Percentiles rank a stretch among this genome's conserved stretches.
These are phyloP conservation scores for Lithophane socia DNA, from an alignment of 2,888 invertebrate genomes.

Conservation along the genomic window DNA sequence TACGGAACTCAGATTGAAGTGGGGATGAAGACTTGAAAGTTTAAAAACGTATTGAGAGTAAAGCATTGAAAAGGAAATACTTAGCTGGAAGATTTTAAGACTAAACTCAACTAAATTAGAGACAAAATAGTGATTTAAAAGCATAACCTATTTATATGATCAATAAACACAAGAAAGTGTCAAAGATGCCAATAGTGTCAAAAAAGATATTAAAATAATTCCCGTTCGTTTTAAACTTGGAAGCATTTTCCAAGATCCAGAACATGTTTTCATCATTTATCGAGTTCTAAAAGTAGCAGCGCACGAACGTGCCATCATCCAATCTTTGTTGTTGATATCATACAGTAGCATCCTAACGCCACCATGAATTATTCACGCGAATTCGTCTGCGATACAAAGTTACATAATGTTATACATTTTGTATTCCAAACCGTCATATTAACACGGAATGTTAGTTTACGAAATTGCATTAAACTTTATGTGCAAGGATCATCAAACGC, in stretches of 20 bases:
- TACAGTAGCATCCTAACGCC: slow-evolving; percentile 66
- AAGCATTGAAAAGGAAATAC: slow-evolving; percentile 17
- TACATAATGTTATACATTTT: slow-evolving; percentile 59
- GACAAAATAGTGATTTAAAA: background rate
- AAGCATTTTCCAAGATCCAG: background rate
- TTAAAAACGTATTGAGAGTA: slow-evolving; percentile 25
- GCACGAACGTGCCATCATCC: slow-evolving; percentile 60
- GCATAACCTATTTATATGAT: background rate
- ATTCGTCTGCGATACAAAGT: slow-evolving; percentile 57
- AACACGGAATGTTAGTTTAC: slow-evolving; percentile 58
- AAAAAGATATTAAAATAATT: background rate
- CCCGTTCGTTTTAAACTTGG: background rate
- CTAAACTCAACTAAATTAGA: background rate
- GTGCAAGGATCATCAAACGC: slow-evolving; percentile 60
- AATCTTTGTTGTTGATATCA: slow-evolving; percentile 77
- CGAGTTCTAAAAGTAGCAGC: slow-evolving; percentile 60
- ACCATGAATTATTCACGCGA: slow-evolving; percentile 79
- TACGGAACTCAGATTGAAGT: slow-evolving; percentile 39
- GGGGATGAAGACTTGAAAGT: slow-evolving; percentile 28
- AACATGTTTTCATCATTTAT: background rate
- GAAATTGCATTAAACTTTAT: slow-evolving; percentile 64
- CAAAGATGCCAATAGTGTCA: background rate
- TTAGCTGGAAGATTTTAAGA: background rate
- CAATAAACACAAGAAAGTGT: background rate
- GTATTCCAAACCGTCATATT: slow-evolving; percentile 53